A percentile compares a stretch with the other conserved stretches of the same genome.
phyloP scores from a whole-genome alignment of 2,888 invertebrate species.

The Drosophila algonquin region DNA sequence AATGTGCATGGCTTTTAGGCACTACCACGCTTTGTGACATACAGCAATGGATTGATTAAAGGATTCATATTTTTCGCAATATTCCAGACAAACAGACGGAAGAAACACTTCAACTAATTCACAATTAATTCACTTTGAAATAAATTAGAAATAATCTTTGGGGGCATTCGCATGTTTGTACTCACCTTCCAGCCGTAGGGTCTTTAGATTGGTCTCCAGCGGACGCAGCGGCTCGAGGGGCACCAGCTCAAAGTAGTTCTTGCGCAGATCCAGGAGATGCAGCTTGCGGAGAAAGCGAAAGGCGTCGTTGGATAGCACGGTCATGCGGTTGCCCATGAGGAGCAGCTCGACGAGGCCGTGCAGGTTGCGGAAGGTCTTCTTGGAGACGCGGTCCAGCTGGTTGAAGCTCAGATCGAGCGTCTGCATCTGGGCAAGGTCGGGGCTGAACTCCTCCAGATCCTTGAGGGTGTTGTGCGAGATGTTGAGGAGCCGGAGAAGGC shows the following conservation, averaged over 20 bases:
- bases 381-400: constrained; percentile 90
- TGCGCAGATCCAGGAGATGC: constrained; percentile 90
- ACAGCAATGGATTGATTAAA: no score
- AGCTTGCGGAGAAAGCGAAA: constrained; percentile 91
- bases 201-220: constrained; percentile 92
- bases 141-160: neutral
- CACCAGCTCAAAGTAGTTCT: constrained; percentile 92
- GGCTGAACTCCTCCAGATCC: constrained; percentile 92
- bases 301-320: constrained; percentile 90
- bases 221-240: constrained; percentile 91
- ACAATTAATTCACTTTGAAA: neutral
- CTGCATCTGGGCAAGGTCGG: constrained; percentile 90
- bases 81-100: no score
- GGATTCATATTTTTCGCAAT: no score
- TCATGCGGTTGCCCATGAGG: constrained; percentile 92
- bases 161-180: neutral
- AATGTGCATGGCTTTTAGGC: neutral
- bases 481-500: constrained; percentile 90
- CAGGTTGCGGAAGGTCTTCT: constrained; percentile 91
- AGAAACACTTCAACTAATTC: no score
- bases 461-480: constrained; percentile 92
- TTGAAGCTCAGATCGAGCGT: constrained; percentile 93
- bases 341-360: constrained; percentile 90
- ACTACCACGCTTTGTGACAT: no score
- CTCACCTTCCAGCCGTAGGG: constrained; percentile 91